Conservation (phyloP, 1,140 invertebrate species). For the Mamestra configurata region DNA sequence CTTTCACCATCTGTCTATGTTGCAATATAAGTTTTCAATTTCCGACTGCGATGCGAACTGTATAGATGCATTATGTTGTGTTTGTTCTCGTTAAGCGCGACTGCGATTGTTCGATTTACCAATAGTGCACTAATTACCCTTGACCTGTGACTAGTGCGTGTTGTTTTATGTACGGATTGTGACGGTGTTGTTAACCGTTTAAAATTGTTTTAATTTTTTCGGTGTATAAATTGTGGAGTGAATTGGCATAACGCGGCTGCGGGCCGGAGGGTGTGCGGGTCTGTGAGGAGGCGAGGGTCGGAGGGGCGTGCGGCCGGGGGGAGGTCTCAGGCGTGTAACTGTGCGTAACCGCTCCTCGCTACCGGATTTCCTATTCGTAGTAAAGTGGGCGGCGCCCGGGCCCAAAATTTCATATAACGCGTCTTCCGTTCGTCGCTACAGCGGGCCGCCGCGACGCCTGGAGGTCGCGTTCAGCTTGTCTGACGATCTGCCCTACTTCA, state of each 20-base stretch:
- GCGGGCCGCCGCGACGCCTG: slow-evolving; percentile 71
- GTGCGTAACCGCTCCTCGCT: slow-evolving; percentile 88
- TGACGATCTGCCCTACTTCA: slow-evolving; percentile 83
- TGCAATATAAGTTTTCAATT: slow-evolving; percentile 17
- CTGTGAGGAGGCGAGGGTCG: slow-evolving; percentile 65
- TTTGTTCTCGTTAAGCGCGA: slow-evolving; percentile 52
- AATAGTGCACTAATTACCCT: slow-evolving; percentile 47
- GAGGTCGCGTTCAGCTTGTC: slow-evolving; percentile 82
- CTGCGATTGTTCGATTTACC: slow-evolving; percentile 65
- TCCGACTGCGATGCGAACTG: slow-evolving; percentile 67
- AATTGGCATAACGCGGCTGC: slow-evolving; percentile 83
- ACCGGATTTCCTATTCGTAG: slow-evolving; percentile 88
- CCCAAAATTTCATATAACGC: slow-evolving; percentile 84
- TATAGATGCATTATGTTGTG: slow-evolving; percentile 52
- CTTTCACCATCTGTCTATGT: slow-evolving; percentile 30
- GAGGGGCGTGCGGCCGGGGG: slow-evolving; percentile 64
- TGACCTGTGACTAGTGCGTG: slow-evolving; percentile 61
- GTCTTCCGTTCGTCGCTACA: slow-evolving; percentile 81
- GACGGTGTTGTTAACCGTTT: slow-evolving; percentile 75
- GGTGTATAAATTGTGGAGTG: slow-evolving; percentile 88
- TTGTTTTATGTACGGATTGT: slow-evolving; percentile 71
- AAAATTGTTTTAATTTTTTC: slow-evolving; percentile 87
- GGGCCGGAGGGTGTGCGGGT: slow-evolving; percentile 76
- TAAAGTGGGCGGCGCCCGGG: slow-evolving; percentile 84
- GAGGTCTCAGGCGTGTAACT: slow-evolving; percentile 87